A percentile compares a stretch with the other conserved stretches of the same genome.
phyloP scores from a whole-genome alignment of 2,113 vertebrate genomes.

The Cheirogaleus medius region DNA sequence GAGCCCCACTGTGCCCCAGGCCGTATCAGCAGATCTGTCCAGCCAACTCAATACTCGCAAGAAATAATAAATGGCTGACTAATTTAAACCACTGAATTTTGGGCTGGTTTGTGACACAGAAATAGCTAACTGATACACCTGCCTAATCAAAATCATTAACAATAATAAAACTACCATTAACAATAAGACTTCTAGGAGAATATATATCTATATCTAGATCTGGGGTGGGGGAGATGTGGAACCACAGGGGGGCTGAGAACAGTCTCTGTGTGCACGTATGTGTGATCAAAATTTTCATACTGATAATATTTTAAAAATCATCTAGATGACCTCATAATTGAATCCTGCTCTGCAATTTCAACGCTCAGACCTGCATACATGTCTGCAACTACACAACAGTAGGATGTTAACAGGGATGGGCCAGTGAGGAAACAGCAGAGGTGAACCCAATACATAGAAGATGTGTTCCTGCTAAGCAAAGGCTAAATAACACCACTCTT shows the following conservation, averaged over 20 bases:
- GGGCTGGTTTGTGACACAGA: neutral
- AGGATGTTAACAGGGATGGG: neutral
- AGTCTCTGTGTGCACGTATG: neutral
- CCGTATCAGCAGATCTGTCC: neutral
- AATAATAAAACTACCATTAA: neutral
- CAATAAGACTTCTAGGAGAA: neutral
- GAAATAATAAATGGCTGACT: neutral
- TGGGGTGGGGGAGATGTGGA: neutral
- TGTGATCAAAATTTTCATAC: neutral
- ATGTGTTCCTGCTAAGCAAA: conserved; percentile 1
- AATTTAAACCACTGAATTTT: neutral
- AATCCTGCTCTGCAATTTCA: neutral
- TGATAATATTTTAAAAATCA: neutral
- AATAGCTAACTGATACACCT: neutral
- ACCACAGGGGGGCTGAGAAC: neutral
- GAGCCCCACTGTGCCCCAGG: neutral
- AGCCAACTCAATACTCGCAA: neutral
- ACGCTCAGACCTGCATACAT: neutral
- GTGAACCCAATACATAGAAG: neutral
- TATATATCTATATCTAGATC: too few species aligned
- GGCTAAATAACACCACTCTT: neutral
- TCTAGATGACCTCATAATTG: neutral
- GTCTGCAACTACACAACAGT: too few species aligned
- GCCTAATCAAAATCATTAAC: neutral
- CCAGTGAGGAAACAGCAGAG: neutral